These are phyloP conservation scores for Erethizon dorsatum DNA, from an alignment of 2,797 vertebrate genomes.

Conservation along the genomic window DNA sequence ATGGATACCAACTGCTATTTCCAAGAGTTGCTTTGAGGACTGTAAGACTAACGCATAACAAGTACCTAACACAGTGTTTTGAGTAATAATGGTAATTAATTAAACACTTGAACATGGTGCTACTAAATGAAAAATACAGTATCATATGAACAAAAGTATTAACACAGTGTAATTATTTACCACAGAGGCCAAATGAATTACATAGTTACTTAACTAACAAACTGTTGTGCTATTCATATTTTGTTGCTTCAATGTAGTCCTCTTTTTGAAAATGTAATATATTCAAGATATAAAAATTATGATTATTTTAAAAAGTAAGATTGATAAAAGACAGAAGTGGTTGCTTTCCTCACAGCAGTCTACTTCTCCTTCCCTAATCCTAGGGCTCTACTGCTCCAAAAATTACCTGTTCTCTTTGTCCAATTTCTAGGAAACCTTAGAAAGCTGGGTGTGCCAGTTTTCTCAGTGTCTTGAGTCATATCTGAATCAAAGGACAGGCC, in stretches of 20 bases:
- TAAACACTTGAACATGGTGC: background rate
- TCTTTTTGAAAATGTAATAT: constrained; percentile 7
- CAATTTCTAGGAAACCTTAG: constrained; percentile 74
- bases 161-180: background rate
- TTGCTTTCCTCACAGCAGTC: background rate
- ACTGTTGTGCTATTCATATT: constrained; percentile 69
- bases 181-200: constrained; percentile 37
- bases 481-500: background rate
- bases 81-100: background rate
- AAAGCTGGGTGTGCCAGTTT: background rate
- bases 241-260: constrained; percentile 36
- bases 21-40: background rate
- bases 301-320: background rate
- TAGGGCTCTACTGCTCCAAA: background rate
- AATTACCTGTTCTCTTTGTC: background rate
- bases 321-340: background rate
- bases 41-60: background rate
- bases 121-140: background rate
- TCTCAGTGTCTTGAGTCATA: background rate
- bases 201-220: constrained; percentile 37
- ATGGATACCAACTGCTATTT: background rate
- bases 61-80: background rate
- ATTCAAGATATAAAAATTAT: constrained; percentile 12
- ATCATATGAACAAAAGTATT: background rate
- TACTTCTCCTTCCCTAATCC: background rate